Base-by-base conservation (phyloP, 2,113 vertebrate species). In the Erpornis zantholeuca region DNA sequence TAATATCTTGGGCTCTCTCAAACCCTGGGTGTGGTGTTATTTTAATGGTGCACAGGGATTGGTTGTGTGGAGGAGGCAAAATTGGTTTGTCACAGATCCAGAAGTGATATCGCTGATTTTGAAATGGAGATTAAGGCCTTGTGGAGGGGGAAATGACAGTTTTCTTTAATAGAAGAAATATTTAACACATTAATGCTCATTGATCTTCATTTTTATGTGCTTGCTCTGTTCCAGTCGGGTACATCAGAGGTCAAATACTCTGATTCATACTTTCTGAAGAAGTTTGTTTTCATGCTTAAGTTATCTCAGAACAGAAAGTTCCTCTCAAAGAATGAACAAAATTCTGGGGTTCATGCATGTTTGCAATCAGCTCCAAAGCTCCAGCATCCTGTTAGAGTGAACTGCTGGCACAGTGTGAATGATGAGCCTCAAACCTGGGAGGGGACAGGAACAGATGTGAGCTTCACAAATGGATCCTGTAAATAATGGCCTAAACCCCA, bases 1-100 rank as follows among this genome's bases (percentile, higher is more conserved):
- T 95, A 73, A 93, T 86, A 70, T 95, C 50, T n/a, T 49, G 71
- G 87, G 75, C 54, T 70, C 22, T 59, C 72, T 95, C 64, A 65
- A 69, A 75, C 60, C 56, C 71, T 61, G 90, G 85, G 60, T 71
- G n/a, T 33, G 3, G 56, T 81, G 82, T 87, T 96, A 85, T 90
- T 96, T 86, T 88, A 93, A 90, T 81, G 76, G 47, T 36, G 33
- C 38, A 24, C 42, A 33, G 50, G 44, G 71, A 93, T 40, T 91
- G 87, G 85, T 63, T 83, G 29, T 83, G 71, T 69, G 87, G 85
- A 97, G 95, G 95, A 92, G 91, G 78, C 61, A 88, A 88, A 91
- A 94, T 89, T 71, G 63, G 82, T 90, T 94, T 97, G 93, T 93
- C 90, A 83, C 64, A 90, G 82, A 86, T 85, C 75, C 90, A 95